Evolutionary conservation across 2,113 vertebrate species (phyloP).

Genomic region (Siniperca chuatsi): DNA sequence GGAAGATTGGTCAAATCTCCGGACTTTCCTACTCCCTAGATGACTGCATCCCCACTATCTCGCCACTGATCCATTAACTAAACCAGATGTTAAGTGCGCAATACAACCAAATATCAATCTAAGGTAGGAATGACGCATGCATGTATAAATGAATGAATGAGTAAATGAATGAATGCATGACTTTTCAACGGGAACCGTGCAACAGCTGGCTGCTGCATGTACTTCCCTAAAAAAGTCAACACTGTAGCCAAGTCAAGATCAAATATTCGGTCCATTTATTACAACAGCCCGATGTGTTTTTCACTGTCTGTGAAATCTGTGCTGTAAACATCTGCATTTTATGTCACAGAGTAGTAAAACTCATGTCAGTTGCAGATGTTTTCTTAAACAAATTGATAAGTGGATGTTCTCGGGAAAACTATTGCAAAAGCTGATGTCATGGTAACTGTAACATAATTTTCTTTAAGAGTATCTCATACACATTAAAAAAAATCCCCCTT

Average conservation of each 20-base stretch:
- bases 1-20: neutral
- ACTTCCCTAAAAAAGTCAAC: neutral
- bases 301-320: neutral
- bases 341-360: slow-evolving; percentile 14
- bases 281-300: neutral
- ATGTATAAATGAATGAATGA: slow-evolving; percentile 29
- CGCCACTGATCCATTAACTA: neutral
- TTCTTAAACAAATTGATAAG: neutral
- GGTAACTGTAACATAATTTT: neutral
- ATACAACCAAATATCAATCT: neutral
- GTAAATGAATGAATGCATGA: slow-evolving; percentile 20
- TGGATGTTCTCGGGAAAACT: neutral
- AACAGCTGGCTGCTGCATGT: slow-evolving; percentile 13
- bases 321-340: slow-evolving; percentile 43
- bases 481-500: neutral
- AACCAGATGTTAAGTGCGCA: slow-evolving; percentile 28
- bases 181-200: neutral
- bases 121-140: neutral
- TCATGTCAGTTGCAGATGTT: slow-evolving; percentile 26
- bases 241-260: slow-evolving; percentile 58
- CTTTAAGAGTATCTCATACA: neutral
- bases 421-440: neutral
- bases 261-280: slow-evolving; percentile 7
- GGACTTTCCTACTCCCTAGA: slow-evolving; percentile 20
- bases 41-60: slow-evolving; percentile 1